Evolutionary conservation across 2,797 vertebrate genomes (phyloP), one percentile per base, ranked within the genome.

Genomic region (Pagetopsis macropterus): DNA sequence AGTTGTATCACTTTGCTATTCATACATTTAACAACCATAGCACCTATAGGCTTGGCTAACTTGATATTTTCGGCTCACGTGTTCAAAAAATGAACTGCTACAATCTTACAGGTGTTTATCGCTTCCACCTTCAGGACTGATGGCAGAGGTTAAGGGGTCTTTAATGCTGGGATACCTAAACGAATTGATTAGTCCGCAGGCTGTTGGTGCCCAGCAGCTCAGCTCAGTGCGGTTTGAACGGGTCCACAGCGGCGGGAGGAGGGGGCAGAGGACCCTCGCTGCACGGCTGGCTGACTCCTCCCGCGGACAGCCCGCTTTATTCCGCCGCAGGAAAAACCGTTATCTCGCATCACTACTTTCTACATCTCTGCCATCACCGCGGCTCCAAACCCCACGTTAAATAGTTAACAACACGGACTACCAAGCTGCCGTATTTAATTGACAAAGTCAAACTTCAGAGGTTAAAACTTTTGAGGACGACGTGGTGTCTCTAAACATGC

Each of bases 301-400:
- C 91, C 86, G 90, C 87, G 75, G 85, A 68, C 87, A 76, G 85
- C 80, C 76, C 69, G 85, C 83, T 80, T 70, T 78, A 75, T 63
- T 79, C 81, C 76, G 57, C 86, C 81, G 85, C 76, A 64, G 80
- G 61, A 79, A 81, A 76, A 90, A 83, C 93, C 90, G 92, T 93
- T 93, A 94, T 90, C 87, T 87, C 88, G 80, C 90, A 89, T 88
- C 91, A 88, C 84, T 81, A 69, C 75, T 48, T 73, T 41, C 63
- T 60, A 69, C 86, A 83, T 69, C 81, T 37, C 63, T n/a, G 41
- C 46, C 65, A 70, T 23, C 65, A 31, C 65, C 60, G 16, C 64
- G 3, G 40, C 60, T 63, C n/a, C 61, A 27, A 17, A 51, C 21
- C 48, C 27, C 27, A 15, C 52, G 45, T 40, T 76, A 68, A 89